Conservation (phyloP, 2,113 vertebrate genomes). For the Catharus minimus region DNA sequence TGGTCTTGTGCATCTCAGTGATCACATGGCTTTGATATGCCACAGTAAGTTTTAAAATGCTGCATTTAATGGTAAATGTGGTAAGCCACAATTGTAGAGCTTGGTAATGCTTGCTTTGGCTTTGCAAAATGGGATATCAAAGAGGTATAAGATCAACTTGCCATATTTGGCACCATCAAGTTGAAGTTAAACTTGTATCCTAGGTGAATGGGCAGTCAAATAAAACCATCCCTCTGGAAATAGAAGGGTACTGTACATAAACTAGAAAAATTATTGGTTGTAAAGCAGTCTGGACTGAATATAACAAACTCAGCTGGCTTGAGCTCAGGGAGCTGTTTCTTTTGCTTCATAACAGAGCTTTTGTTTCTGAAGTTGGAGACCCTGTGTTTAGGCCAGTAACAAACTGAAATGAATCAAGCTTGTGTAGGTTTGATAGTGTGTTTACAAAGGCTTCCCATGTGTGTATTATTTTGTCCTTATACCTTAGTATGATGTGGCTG, state of each 20-base stretch:
- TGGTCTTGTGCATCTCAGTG: constrained; percentile 46
- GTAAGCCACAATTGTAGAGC: constrained; percentile 55
- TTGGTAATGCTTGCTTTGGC: constrained; percentile 45
- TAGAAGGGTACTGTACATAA: constrained; percentile 27
- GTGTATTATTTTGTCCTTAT: not conserved
- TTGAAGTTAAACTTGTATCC: not conserved
- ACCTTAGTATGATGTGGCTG: not conserved
- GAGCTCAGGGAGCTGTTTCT: not conserved
- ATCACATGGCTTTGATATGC: constrained; percentile 53
- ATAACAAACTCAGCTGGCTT: constrained; percentile 31
- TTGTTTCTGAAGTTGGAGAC: constrained; percentile 40
- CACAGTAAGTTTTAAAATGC: constrained; percentile 15
- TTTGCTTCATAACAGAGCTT: constrained; percentile 5
- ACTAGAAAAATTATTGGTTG: constrained; percentile 41
- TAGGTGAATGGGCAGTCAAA: constrained; percentile 38
- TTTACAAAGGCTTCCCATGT: not conserved
- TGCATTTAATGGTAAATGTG: constrained; percentile 42
- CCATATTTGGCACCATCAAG: constrained; percentile 16
- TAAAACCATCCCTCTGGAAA: constrained; percentile 28
- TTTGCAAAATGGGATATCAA: constrained; percentile 53
- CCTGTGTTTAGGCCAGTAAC: constrained; percentile 2
- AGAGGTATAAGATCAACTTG: constrained; percentile 37
- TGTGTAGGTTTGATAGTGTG: not conserved
- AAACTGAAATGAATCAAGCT: not conserved
- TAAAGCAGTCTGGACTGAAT: constrained; percentile 48